Evolutionary conservation across 2,888 invertebrate genomes (phyloP).

Genomic region (Habroteleia sp.): DNA sequence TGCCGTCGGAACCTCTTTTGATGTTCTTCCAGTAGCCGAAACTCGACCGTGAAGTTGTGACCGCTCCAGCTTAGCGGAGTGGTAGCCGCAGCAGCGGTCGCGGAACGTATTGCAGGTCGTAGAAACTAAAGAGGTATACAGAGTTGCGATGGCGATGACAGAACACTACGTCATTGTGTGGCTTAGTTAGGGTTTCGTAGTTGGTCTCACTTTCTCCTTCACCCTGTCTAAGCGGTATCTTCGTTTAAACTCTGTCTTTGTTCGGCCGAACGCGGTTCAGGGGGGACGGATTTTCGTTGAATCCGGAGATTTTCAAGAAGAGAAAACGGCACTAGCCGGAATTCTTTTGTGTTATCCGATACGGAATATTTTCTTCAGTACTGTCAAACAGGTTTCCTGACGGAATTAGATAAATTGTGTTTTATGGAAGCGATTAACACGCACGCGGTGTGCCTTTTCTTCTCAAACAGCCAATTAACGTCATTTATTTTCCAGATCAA

Average conservation of each 20-base stretch:
- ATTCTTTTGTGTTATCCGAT: slow-evolving; percentile 58
- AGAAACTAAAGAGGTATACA: slow-evolving; percentile 64
- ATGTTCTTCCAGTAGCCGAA: slow-evolving; percentile 49
- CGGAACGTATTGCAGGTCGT: slow-evolving; percentile 64
- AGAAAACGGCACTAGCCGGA: slow-evolving; percentile 50
- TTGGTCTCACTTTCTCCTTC: slow-evolving; percentile 58
- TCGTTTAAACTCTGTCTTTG: slow-evolving; percentile 56
- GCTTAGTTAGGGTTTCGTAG: slow-evolving; percentile 64
- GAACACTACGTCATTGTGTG: slow-evolving; percentile 71
- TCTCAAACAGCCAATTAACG: slow-evolving; percentile 41
- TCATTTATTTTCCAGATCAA: slow-evolving; percentile 56
- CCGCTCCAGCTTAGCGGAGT: neutral
- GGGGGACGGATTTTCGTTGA: slow-evolving; percentile 54
- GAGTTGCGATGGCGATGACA: slow-evolving; percentile 67
- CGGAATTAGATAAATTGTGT: slow-evolving; percentile 46
- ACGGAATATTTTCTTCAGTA: slow-evolving; percentile 41
- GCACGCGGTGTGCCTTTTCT: slow-evolving; percentile 17
- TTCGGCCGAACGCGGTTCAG: slow-evolving; percentile 32
- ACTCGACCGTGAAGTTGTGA: neutral
- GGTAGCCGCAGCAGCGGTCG: slow-evolving; percentile 22
- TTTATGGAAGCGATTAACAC: slow-evolving; percentile 26
- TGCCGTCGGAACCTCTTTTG: slow-evolving; percentile 31
- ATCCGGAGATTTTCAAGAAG: slow-evolving; percentile 55
- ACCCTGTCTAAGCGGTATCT: slow-evolving; percentile 31
- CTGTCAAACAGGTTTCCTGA: slow-evolving; percentile 24